Conservation (phyloP, 2,888 invertebrate species). For the Drosophila peninsularis region DNA sequence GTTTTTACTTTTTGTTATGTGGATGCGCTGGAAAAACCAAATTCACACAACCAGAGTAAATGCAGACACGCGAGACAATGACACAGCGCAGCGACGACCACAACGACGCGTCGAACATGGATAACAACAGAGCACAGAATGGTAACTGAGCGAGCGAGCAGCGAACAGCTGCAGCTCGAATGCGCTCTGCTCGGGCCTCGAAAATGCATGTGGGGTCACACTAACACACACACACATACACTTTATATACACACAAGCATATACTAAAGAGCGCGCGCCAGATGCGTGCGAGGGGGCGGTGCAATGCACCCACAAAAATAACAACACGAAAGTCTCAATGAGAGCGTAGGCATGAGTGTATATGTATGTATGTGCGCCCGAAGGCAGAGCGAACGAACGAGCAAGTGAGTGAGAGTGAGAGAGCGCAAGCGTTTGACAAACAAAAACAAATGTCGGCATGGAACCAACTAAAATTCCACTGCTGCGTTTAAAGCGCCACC, state of each 20-base stretch:
- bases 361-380: not conserved
- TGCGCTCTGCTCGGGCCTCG: constrained; percentile 41
- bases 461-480: constrained; percentile 52
- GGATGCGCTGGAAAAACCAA: constrained; percentile 62
- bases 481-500: constrained; percentile 21
- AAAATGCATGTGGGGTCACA: constrained; percentile 58
- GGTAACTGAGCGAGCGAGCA: constrained; percentile 58
- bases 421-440: constrained; percentile 35
- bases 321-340: constrained; percentile 61
- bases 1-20: constrained; percentile 17
- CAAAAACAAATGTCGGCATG: constrained; percentile 58
- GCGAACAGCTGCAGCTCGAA: constrained; percentile 61
- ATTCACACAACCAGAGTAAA: constrained; percentile 66
- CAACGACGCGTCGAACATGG: constrained; percentile 51
- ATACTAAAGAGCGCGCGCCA: constrained; percentile 20
- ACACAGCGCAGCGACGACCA: constrained; percentile 41
- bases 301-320: constrained; percentile 71
- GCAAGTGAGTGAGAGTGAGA: constrained; percentile 12
- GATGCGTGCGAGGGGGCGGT: constrained; percentile 59
- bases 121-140: constrained; percentile 72
- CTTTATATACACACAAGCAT: constrained; percentile 16
- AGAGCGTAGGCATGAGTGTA: constrained; percentile 36
- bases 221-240: constrained; percentile 17
- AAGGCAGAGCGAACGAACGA: constrained; percentile 12
- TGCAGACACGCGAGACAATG: constrained; percentile 71